Percentiles rank a stretch among this genome's conserved stretches.
Evolutionary conservation across 1,140 invertebrate species (phyloP).

Genomic region (Papilio xuthus): DNA sequence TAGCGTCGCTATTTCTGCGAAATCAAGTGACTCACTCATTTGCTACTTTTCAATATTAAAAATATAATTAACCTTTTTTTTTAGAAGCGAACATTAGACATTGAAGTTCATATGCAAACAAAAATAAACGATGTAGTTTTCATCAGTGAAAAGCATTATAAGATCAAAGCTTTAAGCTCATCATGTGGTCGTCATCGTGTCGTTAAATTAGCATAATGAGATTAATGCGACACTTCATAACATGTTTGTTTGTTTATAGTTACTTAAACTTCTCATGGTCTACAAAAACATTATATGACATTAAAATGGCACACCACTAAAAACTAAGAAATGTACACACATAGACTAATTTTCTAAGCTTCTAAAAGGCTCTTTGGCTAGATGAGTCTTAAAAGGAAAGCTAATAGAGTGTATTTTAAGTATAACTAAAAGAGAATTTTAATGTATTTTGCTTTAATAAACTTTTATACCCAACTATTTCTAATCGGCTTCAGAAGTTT

Average conservation of each 20-base stretch:
- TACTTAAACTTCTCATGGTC: background rate
- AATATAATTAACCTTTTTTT: background rate
- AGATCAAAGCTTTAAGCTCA: conserved; percentile 3
- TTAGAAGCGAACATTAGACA: background rate
- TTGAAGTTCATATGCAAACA: background rate
- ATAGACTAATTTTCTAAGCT: no score
- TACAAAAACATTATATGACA: background rate
- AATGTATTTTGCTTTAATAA: background rate
- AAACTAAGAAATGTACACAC: no score
- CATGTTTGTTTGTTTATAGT: background rate
- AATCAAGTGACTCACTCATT: no score
- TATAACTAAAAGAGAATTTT: background rate
- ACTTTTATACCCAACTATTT: background rate
- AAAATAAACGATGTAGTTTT: background rate
- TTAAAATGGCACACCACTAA: no score
- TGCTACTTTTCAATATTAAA: background rate
- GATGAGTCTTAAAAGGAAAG: no score
- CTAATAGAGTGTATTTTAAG: background rate
- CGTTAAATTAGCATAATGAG: conserved; percentile 21
- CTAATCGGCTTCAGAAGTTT: background rate
- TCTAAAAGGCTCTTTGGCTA: no score
- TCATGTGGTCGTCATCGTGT: background rate
- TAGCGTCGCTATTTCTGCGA: no score
- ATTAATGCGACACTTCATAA: conserved; percentile 9
- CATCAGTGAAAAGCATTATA: conserved; percentile 9